These are phyloP conservation scores for Corythaixoides concolor DNA, from an alignment of 2,113 vertebrate genomes.

Conservation along the genomic window DNA sequence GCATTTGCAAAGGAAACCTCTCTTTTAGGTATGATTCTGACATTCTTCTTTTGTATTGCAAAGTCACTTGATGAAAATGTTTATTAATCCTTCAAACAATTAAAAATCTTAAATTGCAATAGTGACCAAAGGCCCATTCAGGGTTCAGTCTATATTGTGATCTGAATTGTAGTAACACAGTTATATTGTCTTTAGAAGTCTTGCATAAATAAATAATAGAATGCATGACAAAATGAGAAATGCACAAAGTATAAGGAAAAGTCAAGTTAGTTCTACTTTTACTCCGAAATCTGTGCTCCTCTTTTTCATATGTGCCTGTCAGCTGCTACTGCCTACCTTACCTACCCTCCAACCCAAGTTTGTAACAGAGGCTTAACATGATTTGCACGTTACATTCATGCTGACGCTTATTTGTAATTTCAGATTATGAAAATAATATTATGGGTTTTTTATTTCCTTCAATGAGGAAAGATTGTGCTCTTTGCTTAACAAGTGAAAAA, in stretches of 20 bases:
- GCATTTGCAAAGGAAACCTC: constrained; percentile 95
- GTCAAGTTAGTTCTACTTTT: neutral
- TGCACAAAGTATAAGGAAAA: neutral
- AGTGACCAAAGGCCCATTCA: neutral
- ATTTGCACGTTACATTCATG: neutral
- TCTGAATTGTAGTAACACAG: neutral
- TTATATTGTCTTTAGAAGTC: neutral
- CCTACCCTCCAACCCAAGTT: neutral
- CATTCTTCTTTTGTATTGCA: neutral
- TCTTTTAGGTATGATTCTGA: constrained; percentile 88
- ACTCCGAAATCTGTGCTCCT: neutral
- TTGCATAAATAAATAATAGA: neutral
- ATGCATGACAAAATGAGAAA: neutral
- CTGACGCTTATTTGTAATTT: neutral
- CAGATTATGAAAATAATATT: neutral
- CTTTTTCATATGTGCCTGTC: neutral
- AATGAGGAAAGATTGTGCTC: neutral
- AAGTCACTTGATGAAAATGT: neutral
- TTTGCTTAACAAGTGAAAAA: neutral
- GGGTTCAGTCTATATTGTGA: neutral
- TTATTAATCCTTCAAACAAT: neutral
- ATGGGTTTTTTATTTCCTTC: neutral
- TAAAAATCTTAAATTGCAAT: neutral
- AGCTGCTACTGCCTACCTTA: neutral
- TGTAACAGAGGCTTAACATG: neutral